Conservation (phyloP, 2,797 vertebrate species). For the Onychomys arenicola region DNA sequence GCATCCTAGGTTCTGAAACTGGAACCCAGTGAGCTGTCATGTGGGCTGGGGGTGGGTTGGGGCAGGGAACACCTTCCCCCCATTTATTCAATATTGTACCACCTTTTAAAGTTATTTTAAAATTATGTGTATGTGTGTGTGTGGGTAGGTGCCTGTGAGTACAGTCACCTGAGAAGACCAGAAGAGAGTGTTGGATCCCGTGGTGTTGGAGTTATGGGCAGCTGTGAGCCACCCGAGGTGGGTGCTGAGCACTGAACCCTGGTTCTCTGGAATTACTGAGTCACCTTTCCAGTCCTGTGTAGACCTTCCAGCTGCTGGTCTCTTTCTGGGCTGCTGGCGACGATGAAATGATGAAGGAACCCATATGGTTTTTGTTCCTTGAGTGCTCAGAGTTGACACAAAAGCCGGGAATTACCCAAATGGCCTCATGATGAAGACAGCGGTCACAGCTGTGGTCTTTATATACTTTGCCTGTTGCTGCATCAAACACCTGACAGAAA, state of each 20-base stretch:
- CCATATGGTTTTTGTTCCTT: neutral
- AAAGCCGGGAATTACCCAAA: neutral
- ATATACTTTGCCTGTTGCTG: neutral
- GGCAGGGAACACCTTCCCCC: neutral
- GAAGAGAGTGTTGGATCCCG: neutral
- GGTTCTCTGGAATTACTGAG: neutral
- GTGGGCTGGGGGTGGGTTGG: neutral
- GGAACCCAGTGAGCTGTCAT: neutral
- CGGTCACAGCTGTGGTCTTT: neutral
- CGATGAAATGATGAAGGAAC: neutral
- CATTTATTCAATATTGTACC: neutral
- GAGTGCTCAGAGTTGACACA: neutral
- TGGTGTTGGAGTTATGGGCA: neutral
- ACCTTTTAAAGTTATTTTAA: neutral
- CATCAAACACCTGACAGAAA: neutral
- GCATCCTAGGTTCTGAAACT: neutral
- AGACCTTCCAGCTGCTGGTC: neutral
- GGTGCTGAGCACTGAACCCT: neutral
- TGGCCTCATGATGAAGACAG: neutral
- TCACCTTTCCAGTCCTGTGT: neutral
- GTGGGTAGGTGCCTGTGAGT: neutral
- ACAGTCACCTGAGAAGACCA: neutral
- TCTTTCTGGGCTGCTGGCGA: neutral
- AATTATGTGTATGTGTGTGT: neutral
- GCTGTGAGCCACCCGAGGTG: neutral